These are phyloP conservation scores for Tenodera sinensis DNA, from an alignment of 2,888 invertebrate species.

Conservation along the genomic window DNA sequence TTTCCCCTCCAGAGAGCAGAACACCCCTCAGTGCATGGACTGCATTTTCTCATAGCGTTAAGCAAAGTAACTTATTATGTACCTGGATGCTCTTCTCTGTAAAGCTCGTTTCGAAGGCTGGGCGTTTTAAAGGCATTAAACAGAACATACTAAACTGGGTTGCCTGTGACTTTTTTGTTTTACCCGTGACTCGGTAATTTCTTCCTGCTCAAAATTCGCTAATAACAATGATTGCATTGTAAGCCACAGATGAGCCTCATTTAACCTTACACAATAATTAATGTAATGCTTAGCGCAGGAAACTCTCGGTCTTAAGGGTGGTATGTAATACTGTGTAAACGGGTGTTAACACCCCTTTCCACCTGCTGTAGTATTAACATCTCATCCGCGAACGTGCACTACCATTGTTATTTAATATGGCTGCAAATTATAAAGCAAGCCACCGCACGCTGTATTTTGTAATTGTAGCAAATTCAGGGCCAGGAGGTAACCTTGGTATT, in stretches of 20 bases:
- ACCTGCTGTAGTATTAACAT: not conserved
- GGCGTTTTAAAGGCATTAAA: not conserved
- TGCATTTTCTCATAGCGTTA: not conserved
- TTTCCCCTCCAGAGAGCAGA: too few relatives aligned
- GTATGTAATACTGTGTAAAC: not conserved
- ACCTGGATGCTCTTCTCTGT: not conserved
- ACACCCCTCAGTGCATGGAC: too few relatives aligned
- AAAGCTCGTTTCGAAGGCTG: not conserved
- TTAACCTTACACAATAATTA: not conserved
- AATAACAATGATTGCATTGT: not conserved
- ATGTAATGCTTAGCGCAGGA: not conserved
- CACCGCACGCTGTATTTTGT: not conserved
- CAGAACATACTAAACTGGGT: not conserved
- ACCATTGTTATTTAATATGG: not conserved
- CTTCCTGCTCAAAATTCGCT: not conserved
- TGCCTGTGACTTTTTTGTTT: not conserved
- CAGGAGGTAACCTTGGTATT: not conserved
- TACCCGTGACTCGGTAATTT: not conserved
- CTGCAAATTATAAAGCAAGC: not conserved
- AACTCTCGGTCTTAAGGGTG: not conserved
- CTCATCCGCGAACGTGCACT: not conserved
- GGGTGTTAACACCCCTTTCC: not conserved
- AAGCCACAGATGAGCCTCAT: not conserved
- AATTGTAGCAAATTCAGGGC: not conserved
- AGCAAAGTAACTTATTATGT: not conserved